These are phyloP conservation scores for Acestrorhynchus altus DNA, from an alignment of 2,797 vertebrate species.

Conservation along the genomic window DNA sequence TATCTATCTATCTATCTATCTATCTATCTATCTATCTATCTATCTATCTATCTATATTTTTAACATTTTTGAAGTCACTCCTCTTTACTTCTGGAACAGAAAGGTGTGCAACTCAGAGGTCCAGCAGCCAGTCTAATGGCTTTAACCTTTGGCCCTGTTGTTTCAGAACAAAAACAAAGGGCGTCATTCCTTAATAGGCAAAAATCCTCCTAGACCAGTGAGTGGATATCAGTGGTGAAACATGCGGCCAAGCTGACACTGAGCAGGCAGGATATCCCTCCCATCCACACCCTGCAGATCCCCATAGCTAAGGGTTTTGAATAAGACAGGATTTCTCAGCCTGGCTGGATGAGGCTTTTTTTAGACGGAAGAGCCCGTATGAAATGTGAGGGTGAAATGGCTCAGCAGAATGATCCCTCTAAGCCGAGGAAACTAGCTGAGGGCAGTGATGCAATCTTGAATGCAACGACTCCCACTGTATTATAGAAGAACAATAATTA, in stretches of 20 bases:
- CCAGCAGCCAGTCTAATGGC: neutral
- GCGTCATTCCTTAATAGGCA: conserved; percentile 16
- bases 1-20: too few species aligned
- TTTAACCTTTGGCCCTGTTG: neutral
- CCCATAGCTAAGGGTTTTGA: conserved; percentile 45
- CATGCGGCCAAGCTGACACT: conserved; percentile 45
- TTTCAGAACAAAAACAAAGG: neutral
- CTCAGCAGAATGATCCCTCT: conserved; percentile 36
- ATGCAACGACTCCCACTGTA: conserved; percentile 30
- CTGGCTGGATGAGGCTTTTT: conserved; percentile 41
- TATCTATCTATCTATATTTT: too few species aligned
- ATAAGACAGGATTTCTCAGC: conserved; percentile 46
- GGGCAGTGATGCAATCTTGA: conserved; percentile 41
- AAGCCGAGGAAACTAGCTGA: conserved; percentile 36
- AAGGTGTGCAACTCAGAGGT: neutral
- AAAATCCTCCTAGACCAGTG: conserved; percentile 24
- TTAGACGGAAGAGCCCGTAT: conserved; percentile 29
- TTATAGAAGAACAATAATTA: conserved; percentile 32
- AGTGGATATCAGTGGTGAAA: conserved; percentile 32
- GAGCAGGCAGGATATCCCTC: conserved; percentile 40
- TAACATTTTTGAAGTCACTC: too few species aligned
- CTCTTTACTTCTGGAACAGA: neutral
- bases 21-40: too few species aligned
- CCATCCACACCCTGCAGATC: conserved; percentile 35
- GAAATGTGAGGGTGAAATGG: conserved; percentile 24